Conservation (phyloP, 2,113 vertebrate genomes). For the Leptosomus discolor region DNA sequence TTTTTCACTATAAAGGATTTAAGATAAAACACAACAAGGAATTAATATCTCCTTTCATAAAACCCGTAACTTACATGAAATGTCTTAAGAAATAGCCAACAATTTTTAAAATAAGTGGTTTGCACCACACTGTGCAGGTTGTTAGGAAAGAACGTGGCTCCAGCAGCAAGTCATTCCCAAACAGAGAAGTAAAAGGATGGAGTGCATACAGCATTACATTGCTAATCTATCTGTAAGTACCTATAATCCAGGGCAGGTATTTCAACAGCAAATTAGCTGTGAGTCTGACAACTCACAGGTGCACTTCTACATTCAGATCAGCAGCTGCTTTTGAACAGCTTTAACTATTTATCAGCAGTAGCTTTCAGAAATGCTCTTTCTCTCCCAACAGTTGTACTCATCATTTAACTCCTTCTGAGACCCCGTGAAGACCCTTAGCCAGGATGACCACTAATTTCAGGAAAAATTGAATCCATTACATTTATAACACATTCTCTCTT, state of each 20-base stretch:
- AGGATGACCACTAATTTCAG: background rate
- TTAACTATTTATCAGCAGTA: background rate
- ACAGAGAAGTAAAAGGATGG: background rate
- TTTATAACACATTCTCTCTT: background rate
- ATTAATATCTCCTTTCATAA: conserved; percentile 7
- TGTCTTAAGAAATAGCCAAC: background rate
- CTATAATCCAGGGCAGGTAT: background rate
- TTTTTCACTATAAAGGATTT: background rate
- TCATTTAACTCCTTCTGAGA: background rate
- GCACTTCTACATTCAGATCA: background rate
- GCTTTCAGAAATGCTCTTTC: background rate
- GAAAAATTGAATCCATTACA: background rate
- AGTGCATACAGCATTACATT: background rate
- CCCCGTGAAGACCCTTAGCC: background rate
- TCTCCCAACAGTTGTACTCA: background rate
- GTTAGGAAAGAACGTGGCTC: background rate
- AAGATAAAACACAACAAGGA: background rate
- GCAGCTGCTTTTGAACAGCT: background rate
- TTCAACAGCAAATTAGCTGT: background rate
- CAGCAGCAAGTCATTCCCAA: background rate
- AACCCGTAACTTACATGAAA: background rate
- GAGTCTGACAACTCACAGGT: background rate
- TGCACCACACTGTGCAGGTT: background rate
- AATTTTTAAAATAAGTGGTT: background rate
- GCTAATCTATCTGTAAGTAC: background rate